A percentile compares a stretch with the other conserved stretches of the same genome.
Evolutionary conservation across 2,888 invertebrate genomes (phyloP).

Genomic region (Platynereis dumerilii): DNA sequence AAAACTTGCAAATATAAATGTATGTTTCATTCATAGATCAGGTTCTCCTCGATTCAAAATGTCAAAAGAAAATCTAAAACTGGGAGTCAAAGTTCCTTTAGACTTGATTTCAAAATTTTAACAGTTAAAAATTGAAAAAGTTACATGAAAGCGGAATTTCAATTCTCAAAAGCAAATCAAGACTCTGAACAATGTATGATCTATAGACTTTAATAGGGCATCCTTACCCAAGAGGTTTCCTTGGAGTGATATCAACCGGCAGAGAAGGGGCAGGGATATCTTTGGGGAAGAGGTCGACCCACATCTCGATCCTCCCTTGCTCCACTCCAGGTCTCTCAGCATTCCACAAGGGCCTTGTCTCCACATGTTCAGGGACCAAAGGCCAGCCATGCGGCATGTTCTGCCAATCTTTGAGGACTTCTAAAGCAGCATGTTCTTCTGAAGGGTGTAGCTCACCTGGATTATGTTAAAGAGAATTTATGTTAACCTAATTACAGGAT

Average conservation of each 20-base stretch:
- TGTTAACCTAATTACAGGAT: not conserved
- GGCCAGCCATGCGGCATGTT: conserved; percentile 67
- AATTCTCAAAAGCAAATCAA: too few species aligned
- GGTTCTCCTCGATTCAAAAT: too few species aligned
- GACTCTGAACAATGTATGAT: too few species aligned
- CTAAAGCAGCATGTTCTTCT: conserved; percentile 60
- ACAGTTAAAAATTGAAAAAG: too few species aligned
- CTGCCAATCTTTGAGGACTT: conserved; percentile 69
- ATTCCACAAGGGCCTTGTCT: conserved; percentile 44
- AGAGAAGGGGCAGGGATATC: conserved; percentile 71
- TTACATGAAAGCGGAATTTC: too few species aligned
- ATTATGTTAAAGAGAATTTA: not conserved
- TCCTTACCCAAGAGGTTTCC: conserved; percentile 66
- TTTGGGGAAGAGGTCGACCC: conserved; percentile 93
- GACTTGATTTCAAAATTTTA: too few species aligned
- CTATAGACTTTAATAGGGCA: too few species aligned
- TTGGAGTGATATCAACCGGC: conserved; percentile 75
- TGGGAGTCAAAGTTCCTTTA: too few species aligned
- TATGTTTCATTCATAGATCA: too few species aligned
- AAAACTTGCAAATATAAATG: too few species aligned
- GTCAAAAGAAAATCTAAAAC: too few species aligned
- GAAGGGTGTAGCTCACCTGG: conserved; percentile 52
- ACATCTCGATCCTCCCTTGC: conserved; percentile 85
- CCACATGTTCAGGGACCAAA: conserved; percentile 68
- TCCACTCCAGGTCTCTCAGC: conserved; percentile 46